Base-by-base conservation (phyloP, 2,797 vertebrate species). In the Perodicticus potto region DNA sequence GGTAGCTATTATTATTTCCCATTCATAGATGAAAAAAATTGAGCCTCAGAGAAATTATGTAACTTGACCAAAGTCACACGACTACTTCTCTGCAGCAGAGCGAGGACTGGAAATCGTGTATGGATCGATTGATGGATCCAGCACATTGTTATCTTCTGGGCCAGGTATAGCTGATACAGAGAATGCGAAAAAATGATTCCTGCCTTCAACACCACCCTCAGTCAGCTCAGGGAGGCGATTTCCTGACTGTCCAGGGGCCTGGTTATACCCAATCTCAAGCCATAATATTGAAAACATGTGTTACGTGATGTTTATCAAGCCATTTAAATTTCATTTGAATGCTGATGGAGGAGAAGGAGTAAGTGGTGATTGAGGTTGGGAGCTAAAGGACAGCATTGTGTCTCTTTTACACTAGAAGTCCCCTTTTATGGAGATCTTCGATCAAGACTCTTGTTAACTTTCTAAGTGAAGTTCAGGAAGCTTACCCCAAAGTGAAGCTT, bases 401-500 rank as follows among this genome's bases (percentile, higher is more conserved):
- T 25, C 25, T 49, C 20, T 86, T 22, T 70, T 78, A 63, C 9
- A 45, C 7, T 10, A 61, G 32, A 78, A 23, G 8, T 43, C 85
- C 84, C 14, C 32, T 95, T 89, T 89, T 63, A 65, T 3, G 23
- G 73, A 65, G 37, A 23, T 14, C 86, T 87, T 55, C 61, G 70
- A 40, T 4, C 25, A 16, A 53, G 3, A 73, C 40, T 55, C 63
- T 22, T 20, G 29, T 43, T 49, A 27, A 37, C 80, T 92, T 88
- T 83, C 7, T 9, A 22, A 19, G n/a, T 19, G n/a, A 86, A 69
- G 19, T 67, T 65, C 72, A 59, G 49, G 53, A 57, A 77, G 17
- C 22, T 96, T n/a, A 32, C 20, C 70, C 83, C 20, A 90, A 55
- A 74, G 49, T 55, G 61, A 93, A 86, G 19, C 69, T 77, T 57